Evolutionary conservation across 2,888 invertebrate genomes (phyloP).

Genomic region (Sminthurinus aureus): DNA sequence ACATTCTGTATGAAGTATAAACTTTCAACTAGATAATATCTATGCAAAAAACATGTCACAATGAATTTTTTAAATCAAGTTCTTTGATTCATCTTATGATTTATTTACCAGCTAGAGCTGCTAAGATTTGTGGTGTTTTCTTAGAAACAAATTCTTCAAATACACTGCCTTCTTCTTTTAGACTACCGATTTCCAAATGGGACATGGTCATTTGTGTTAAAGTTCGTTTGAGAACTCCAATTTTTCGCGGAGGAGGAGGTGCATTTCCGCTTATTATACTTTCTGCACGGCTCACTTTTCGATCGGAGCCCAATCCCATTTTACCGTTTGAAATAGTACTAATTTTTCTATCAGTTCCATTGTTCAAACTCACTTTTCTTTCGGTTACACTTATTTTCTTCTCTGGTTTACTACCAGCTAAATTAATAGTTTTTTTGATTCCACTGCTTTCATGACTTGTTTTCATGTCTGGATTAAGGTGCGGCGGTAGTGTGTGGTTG

Average conservation of each 20-base stretch:
- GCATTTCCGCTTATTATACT: conserved; percentile 10
- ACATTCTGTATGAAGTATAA: too few relatives aligned
- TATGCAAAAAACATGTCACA: neutral
- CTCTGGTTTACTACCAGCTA: neutral
- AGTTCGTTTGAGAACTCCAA: conserved; percentile 27
- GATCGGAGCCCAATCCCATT: neutral
- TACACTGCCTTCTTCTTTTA: conserved; percentile 19
- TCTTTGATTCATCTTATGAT: neutral
- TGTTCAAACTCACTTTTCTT: neutral
- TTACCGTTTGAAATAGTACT: neutral
- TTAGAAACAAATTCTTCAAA: conserved; percentile 38
- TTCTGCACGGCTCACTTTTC: conserved; percentile 22
- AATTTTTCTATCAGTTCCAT: conserved; percentile 6
- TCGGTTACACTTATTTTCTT: conserved; percentile 16
- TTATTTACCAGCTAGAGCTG: conserved; percentile 37
- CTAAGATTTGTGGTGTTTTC: conserved; percentile 41
- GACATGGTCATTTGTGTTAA: conserved; percentile 25
- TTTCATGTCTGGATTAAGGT: neutral
- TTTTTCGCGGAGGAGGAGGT: conserved; percentile 6
- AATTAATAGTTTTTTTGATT: too few relatives aligned
- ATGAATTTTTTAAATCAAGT: too few relatives aligned
- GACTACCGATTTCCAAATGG: conserved; percentile 30
- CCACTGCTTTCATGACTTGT: too few relatives aligned
- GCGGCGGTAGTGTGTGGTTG: neutral
- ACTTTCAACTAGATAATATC: too few relatives aligned